Base-by-base conservation (phyloP, 2,113 vertebrate genomes). In the Chamaetylas fuelleborni region DNA sequence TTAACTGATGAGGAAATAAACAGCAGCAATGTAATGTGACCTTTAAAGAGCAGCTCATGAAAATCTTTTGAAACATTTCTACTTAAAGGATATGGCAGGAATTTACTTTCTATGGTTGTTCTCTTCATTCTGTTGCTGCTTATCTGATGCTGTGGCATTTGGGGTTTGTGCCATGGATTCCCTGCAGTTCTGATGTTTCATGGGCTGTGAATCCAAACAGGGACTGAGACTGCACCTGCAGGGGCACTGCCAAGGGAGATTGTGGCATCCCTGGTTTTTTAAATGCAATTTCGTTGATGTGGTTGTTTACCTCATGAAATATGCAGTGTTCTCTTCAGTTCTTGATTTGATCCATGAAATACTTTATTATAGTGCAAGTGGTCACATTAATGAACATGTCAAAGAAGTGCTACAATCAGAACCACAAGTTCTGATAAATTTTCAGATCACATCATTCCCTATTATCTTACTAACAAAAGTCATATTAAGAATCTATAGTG, bases 1-100 rank as follows among this genome's bases (percentile, higher is more conserved):
- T 97, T 81, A 88, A 56, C 56, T 90, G 93, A 93, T 81, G 93
- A 96, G 81, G 88, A 92, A 95, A 93, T 78, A 94, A 94, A 91
- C 92, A 96, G 62, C 57, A 83, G 64, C 48, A 31, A 36, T n/a
- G 38, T 31, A 81, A 69, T 20, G 6, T 90, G 94, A 96, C 96
- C 96, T 97, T 97, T 97, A 96, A 94, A 96, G 91, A 95, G 85
- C 81, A 88, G 61, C 81, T 92, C 33, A 1, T 40, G 82, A 56
- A 93, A 86, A 61, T 67, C 33, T 84, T 78, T 61, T 31, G 82
- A 48, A 71, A 40, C 19, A 36, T 64, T 92, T 74, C 19, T 64
- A 26, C 45, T 54, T 12, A 11, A n/a, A 38, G 14, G 34, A 65
- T 53, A 6, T 42, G 62, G 56, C 29, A 53, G n/a, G 72, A 72